These are phyloP conservation scores for Tortrix viridana DNA, from an alignment of 2,888 invertebrate species.

Conservation along the genomic window DNA sequence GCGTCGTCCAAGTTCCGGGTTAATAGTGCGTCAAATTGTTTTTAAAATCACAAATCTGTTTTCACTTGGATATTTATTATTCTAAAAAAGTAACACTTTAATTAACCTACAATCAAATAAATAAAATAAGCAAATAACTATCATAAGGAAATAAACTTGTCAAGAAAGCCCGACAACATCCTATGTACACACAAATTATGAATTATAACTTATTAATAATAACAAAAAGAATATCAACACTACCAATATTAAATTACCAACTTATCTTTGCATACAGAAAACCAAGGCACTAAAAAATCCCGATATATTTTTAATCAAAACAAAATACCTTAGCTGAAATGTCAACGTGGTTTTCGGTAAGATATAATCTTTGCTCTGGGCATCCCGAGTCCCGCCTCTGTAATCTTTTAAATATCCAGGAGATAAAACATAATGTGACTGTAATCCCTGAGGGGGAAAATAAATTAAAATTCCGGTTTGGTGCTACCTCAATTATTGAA, in stretches of 20 bases:
- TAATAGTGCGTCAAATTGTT: too few species aligned
- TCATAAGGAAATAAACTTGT: conserved; percentile 17
- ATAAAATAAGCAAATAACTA: not conserved
- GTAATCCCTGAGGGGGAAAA: conserved; percentile 17
- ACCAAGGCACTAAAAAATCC: not conserved
- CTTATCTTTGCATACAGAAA: conserved; percentile 8
- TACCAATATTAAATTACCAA: conserved; percentile 11
- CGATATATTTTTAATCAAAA: not conserved
- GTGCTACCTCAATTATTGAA: not conserved
- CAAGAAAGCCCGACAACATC: conserved; percentile 10
- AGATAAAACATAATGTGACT: conserved; percentile 25
- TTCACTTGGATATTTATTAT: too few species aligned
- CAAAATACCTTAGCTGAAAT: not conserved
- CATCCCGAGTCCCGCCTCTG: conserved; percentile 17
- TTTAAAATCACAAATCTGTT: too few species aligned
- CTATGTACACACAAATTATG: conserved; percentile 13
- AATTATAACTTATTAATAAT: conserved; percentile 17
- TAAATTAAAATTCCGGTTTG: conserved; percentile 3
- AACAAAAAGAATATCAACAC: conserved; percentile 23
- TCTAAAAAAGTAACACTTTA: too few species aligned
- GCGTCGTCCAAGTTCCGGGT: too few species aligned
- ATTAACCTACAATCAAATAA: not conserved
- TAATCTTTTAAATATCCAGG: conserved; percentile 30
- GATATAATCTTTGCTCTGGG: conserved; percentile 31
- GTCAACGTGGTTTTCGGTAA: conserved; percentile 20